Evolutionary conservation across 2,888 invertebrate genomes (phyloP).

Genomic region (Chymomyza amoena): DNA sequence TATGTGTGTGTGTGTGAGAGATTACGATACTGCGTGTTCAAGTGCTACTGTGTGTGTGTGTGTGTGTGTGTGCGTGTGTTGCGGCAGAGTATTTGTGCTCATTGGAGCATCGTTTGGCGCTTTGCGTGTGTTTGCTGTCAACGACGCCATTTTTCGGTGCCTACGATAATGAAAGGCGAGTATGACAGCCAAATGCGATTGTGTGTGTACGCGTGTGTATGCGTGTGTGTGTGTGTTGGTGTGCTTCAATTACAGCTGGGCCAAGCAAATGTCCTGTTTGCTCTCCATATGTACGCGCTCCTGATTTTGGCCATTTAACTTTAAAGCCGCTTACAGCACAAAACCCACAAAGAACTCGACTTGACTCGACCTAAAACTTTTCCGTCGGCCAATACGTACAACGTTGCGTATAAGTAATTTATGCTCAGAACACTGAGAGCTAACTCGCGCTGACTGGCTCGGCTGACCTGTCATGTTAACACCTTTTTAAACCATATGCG

Average conservation of each 20-base stretch:
- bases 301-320: conserved; percentile 15
- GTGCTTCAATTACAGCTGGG: conserved; percentile 58
- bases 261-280: conserved; percentile 35
- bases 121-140: conserved; percentile 60
- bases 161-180: not conserved
- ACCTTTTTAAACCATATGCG: conserved; percentile 1
- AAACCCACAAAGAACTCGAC: not conserved
- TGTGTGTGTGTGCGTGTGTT: conserved; percentile 17
- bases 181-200: not conserved
- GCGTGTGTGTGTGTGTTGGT: conserved; percentile 21
- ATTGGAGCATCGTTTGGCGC: conserved; percentile 40
- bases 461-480: conserved; percentile 18
- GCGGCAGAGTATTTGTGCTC: conserved; percentile 20
- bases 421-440: not conserved
- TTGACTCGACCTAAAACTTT: not conserved
- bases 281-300: conserved; percentile 2
- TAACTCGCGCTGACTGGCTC: not conserved
- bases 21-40: not conserved
- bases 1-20: conserved; percentile 4
- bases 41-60: conserved; percentile 21
- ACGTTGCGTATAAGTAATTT: not conserved
- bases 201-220: not conserved
- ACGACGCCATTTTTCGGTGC: conserved; percentile 41
- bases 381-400: not conserved
- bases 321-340: conserved; percentile 51